Conservation (phyloP, 2,888 invertebrate genomes). For the Asteroscopus sphinx region DNA sequence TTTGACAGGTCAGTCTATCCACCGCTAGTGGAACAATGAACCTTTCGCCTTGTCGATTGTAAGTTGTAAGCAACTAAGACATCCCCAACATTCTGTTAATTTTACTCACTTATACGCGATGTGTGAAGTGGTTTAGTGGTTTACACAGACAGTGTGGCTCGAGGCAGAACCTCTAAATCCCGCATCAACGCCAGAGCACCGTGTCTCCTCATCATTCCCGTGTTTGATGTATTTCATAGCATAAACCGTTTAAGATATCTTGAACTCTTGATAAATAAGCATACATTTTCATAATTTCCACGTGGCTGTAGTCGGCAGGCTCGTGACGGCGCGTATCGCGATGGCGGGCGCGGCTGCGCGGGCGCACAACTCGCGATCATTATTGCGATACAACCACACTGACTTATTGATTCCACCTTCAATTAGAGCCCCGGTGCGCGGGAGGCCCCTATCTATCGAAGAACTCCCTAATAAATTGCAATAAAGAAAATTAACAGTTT, state of each 20-base stretch:
- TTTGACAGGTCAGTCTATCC: too few species aligned
- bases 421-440: constrained; percentile 65
- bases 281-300: constrained; percentile 62
- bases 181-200: neutral
- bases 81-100: too few species aligned
- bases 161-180: neutral
- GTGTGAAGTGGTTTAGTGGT: neutral
- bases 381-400: constrained; percentile 64
- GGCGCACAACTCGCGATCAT: constrained; percentile 60
- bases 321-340: constrained; percentile 61
- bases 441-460: constrained; percentile 58
- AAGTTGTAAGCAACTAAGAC: too few species aligned
- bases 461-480: constrained; percentile 58
- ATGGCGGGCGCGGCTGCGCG: constrained; percentile 43
- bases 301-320: constrained; percentile 45
- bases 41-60: too few species aligned
- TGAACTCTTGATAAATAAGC: constrained; percentile 48
- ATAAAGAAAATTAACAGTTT: constrained; percentile 60
- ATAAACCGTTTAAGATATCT: constrained; percentile 25
- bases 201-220: neutral
- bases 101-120: too few species aligned
- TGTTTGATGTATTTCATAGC: constrained; percentile 17
- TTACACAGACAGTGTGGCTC: neutral
- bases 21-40: too few species aligned
- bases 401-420: constrained; percentile 76